Percentiles rank a stretch among this genome's conserved stretches.
phyloP scores from a whole-genome alignment of 2,113 vertebrate genomes.

The zebrafish (Danio rerio) region GRCz12tu NC_133181.1:5811001-5811500 shows the following conservation, averaged over 20 bases:
- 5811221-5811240: not conserved
- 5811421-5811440: too few species aligned
- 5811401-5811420: too few species aligned
- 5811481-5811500: too few species aligned
- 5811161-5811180: conserved; percentile 40
- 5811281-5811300: too few species aligned
- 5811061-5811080: conserved; percentile 38
- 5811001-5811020: conserved; percentile 9
- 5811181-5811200: not conserved
- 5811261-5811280: not conserved
- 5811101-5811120: conserved; percentile 58
- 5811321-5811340: too few species aligned
- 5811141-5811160: conserved; percentile 57
- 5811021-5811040: conserved; percentile 37
- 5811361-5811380: too few species aligned
- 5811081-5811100: conserved; percentile 36
- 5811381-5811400: too few species aligned
- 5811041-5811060: conserved; percentile 32
- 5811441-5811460: too few species aligned
- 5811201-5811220: not conserved
- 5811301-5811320: too few species aligned
- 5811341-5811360: too few species aligned
- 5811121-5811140: conserved; percentile 70
- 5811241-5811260: not conserved
- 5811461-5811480: too few species aligned